Evolutionary conservation across 2,797 vertebrate genomes (phyloP), one percentile per base, ranked within the genome.

Genomic region (Melanotaenia trifasciata): DNA sequence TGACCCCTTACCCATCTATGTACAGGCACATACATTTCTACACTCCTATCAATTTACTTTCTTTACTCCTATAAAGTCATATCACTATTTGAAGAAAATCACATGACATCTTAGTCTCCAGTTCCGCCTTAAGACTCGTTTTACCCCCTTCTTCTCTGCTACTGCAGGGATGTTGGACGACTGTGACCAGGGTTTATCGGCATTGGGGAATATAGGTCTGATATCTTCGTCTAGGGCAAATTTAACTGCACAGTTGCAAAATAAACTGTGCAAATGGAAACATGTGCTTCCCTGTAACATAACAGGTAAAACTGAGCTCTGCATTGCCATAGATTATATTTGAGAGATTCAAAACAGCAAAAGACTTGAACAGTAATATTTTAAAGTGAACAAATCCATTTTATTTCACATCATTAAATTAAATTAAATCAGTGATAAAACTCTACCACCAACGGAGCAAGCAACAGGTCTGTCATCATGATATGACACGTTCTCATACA

Each of bases 401-500:
- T 95, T 95, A 95, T 94, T 95, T 83, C 78, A 92, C 89, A 87
- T 79, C 67, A 85, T 87, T 81, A 86, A 93, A 84, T 93, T 82
- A 89, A 92, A 92, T 83, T 62, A 87, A 90, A 88, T 84, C 82
- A 87, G 79, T 85, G 83, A 88, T 62, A 85, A 84, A 81, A 84
- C 65, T 85, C 79, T 87, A 85, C 81, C 74, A 86, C 71, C 84
- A 83, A 81, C 80, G 78, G 89, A 84, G 79, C 86, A 93, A 92
- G 83, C 89, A 91, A 93, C 89, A 89, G 78, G 87, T 87, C 67
- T 85, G 80, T 86, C 74, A 54, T 88, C 76, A 86, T 92, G 87
- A 88, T 80, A 86, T 87, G 85, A 50, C 72, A 22, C 66, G 32
- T 63, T 45, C 33, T 28, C 76, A 50, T 64, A 45, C 64, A 64